Evolutionary conservation across 2,888 invertebrate genomes (phyloP).

Genomic region (Acheta domesticus): DNA sequence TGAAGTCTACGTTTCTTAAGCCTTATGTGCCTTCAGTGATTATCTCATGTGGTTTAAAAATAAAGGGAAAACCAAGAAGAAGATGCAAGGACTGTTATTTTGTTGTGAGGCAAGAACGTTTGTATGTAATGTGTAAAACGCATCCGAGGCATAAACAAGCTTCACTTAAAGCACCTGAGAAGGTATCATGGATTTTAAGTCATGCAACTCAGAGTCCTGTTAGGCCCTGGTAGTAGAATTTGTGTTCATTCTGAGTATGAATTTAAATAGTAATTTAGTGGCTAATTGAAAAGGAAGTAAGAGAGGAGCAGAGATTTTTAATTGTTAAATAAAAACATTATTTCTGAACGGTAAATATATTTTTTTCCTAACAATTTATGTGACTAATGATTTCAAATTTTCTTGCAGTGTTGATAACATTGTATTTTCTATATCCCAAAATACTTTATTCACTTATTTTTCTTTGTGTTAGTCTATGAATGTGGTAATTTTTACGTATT

Average conservation of each 20-base stretch:
- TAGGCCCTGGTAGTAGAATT: slow-evolving; percentile 51
- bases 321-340: too few species aligned
- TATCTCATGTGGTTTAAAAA: slow-evolving; percentile 63
- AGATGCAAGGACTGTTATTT: slow-evolving; percentile 79
- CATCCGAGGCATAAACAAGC: slow-evolving; percentile 80
- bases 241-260: neutral
- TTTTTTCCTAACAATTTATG: too few species aligned
- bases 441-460: too few species aligned
- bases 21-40: neutral
- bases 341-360: too few species aligned
- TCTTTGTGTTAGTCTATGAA: too few species aligned
- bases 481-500: too few species aligned
- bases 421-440: too few species aligned
- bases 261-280: neutral
- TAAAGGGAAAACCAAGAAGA: slow-evolving; percentile 61
- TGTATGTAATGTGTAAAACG: slow-evolving; percentile 71
- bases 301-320: too few species aligned
- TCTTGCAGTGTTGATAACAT: too few species aligned
- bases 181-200: slow-evolving; percentile 71
- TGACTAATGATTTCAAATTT: too few species aligned
- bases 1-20: too few species aligned
- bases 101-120: slow-evolving; percentile 62
- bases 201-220: slow-evolving; percentile 65
- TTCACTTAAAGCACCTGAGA: slow-evolving; percentile 63
- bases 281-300: neutral